Evolutionary conservation across 2,888 invertebrate species (phyloP).

Genomic region (Drosophila tanythrix): DNA sequence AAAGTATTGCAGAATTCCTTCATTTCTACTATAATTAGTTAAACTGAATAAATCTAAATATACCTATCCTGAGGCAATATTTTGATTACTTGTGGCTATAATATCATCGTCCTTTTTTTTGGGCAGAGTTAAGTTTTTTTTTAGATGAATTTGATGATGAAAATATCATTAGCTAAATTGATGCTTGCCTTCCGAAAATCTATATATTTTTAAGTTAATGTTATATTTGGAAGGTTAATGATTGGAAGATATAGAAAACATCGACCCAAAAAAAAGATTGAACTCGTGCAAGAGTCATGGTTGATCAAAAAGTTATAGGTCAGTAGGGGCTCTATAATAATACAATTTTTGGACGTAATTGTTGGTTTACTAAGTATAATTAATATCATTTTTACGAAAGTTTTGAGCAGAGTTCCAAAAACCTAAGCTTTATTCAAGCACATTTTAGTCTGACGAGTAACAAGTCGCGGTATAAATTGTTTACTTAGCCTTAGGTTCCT

Average conservation of each 20-base stretch:
- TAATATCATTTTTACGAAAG: neutral
- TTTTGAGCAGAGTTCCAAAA: constrained; percentile 4
- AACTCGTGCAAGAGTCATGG: neutral
- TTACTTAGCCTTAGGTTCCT: neutral
- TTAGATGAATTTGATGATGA: neutral
- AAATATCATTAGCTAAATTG: neutral
- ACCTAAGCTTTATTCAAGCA: neutral
- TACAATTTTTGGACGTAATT: accelerated
- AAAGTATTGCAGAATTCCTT: neutral
- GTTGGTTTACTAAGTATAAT: neutral
- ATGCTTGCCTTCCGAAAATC: neutral
- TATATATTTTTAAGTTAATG: neutral
- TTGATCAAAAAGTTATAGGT: neutral
- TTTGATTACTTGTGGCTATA: neutral
- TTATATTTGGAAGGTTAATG: neutral
- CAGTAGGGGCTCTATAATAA: neutral
- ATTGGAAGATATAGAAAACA: neutral
- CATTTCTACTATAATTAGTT: neutral
- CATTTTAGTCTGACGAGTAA: neutral
- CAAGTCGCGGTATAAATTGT: neutral
- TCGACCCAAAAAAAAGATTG: no score
- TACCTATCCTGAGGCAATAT: neutral
- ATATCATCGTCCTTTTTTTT: neutral
- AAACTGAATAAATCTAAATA: neutral
- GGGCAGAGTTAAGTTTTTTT: neutral